phyloP scores from a whole-genome alignment of 2,888 invertebrate species.

The Achlya flavicornis region DNA sequence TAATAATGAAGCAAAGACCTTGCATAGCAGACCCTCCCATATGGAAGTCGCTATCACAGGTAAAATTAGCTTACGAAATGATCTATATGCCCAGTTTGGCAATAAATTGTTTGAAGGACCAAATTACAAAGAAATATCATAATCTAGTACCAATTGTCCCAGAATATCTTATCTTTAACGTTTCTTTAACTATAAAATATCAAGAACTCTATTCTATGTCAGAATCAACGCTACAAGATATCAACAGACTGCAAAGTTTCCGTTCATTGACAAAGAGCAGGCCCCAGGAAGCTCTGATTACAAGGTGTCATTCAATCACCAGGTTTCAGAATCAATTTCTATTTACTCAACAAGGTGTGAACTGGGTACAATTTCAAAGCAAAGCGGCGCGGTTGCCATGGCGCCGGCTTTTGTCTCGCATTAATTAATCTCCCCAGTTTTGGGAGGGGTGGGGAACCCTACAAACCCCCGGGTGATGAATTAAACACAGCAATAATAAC shows the following conservation, averaged over 20 bases:
- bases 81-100: too few relatives aligned
- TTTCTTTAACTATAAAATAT: too few relatives aligned
- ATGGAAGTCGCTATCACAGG: too few relatives aligned
- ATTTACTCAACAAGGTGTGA: constrained; percentile 6
- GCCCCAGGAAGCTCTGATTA: not conserved
- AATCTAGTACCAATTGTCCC: too few relatives aligned
- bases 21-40: too few relatives aligned
- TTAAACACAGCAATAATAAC: constrained; percentile 30
- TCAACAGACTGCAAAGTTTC: not conserved
- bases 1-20: too few relatives aligned
- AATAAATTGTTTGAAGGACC: too few relatives aligned
- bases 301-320: not conserved
- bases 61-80: too few relatives aligned
- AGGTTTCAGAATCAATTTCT: not conserved
- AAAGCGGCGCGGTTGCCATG: constrained; percentile 17
- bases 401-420: constrained; percentile 15
- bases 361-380: constrained; percentile 5
- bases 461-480: constrained; percentile 17
- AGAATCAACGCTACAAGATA: too few relatives aligned
- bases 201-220: too few relatives aligned
- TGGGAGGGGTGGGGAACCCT: not conserved
- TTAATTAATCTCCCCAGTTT: constrained; percentile 15
- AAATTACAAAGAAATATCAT: too few relatives aligned
- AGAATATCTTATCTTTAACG: too few relatives aligned
- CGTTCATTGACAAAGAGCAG: not conserved